Percentiles rank a stretch among this genome's conserved stretches.
phyloP scores from a whole-genome alignment of 1,140 invertebrate species.

The Hestina assimilis region DNA sequence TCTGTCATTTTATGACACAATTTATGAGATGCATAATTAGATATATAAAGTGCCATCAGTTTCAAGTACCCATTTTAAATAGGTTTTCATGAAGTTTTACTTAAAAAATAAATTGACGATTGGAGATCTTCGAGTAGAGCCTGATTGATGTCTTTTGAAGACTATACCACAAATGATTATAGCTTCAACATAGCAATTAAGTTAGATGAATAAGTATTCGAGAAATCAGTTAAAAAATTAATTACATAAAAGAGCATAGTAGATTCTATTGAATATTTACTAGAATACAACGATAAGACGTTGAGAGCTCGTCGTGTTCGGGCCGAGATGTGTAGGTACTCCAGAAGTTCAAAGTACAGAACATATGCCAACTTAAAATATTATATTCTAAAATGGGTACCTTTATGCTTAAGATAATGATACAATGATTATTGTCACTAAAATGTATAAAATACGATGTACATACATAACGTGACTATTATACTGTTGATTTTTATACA shows the following conservation, averaged over 20 bases:
- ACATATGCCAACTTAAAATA: constrained; percentile 49
- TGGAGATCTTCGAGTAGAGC: constrained; percentile 19
- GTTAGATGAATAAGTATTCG: constrained; percentile 49
- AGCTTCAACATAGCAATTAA: constrained; percentile 56
- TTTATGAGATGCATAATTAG: constrained; percentile 62
- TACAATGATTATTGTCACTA: constrained; percentile 40
- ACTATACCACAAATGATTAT: constrained; percentile 38
- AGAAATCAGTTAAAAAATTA: constrained; percentile 32
- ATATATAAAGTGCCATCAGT: constrained; percentile 66
- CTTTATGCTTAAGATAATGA: constrained; percentile 43
- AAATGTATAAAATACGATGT: constrained; percentile 53
- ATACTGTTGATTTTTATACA: constrained; percentile 66
- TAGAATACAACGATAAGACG: constrained; percentile 30
- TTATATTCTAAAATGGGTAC: constrained; percentile 63
- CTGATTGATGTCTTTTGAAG: constrained; percentile 20
- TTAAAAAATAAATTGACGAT: constrained; percentile 33
- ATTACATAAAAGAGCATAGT: constrained; percentile 46
- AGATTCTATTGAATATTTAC: constrained; percentile 51
- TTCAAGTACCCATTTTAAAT: constrained; percentile 71
- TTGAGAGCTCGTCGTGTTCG: constrained; percentile 11
- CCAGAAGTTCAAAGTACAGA: constrained; percentile 30
- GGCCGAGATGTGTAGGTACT: constrained; percentile 6
- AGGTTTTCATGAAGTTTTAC: constrained; percentile 50
- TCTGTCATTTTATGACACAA: constrained; percentile 74
- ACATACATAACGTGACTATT: constrained; percentile 65